phyloP scores from a whole-genome alignment of 1,140 invertebrate genomes.

The Drosophila kepulauana region DNA sequence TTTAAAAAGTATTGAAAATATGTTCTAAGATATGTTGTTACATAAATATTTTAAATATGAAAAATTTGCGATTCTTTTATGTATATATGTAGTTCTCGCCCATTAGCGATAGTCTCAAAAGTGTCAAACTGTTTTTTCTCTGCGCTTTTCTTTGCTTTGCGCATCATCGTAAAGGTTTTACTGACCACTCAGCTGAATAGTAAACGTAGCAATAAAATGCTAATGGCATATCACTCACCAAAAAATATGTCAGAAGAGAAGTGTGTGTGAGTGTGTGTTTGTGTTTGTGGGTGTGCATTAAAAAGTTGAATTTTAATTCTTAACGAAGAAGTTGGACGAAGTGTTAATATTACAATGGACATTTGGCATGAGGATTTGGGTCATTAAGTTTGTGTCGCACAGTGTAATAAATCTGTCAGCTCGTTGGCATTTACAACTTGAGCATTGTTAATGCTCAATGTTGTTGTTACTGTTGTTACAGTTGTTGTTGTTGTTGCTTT shows the following conservation, averaged over 20 bases:
- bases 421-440: constrained; percentile 25
- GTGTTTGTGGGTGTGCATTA: not conserved
- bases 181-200: not conserved
- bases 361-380: constrained; percentile 7
- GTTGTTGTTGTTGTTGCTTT: not conserved
- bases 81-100: too few relatives aligned
- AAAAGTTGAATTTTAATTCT: not conserved
- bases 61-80: too few relatives aligned
- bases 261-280: not conserved
- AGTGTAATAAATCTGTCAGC: constrained; percentile 67
- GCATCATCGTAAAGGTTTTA: not conserved
- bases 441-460: constrained; percentile 25
- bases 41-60: too few relatives aligned
- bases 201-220: not conserved
- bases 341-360: not conserved
- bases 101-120: too few relatives aligned
- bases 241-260: not conserved
- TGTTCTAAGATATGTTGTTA: too few relatives aligned
- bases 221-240: not conserved
- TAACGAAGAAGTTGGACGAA: not conserved
- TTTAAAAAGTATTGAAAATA: too few relatives aligned
- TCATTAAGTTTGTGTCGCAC: constrained; percentile 49
- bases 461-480: constrained; percentile 10
- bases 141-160: not conserved
- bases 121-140: too few relatives aligned